Percentiles rank a stretch among this genome's conserved stretches.
Conservation (phyloP, 2,113 vertebrate species). For the Murina feae region DNA sequence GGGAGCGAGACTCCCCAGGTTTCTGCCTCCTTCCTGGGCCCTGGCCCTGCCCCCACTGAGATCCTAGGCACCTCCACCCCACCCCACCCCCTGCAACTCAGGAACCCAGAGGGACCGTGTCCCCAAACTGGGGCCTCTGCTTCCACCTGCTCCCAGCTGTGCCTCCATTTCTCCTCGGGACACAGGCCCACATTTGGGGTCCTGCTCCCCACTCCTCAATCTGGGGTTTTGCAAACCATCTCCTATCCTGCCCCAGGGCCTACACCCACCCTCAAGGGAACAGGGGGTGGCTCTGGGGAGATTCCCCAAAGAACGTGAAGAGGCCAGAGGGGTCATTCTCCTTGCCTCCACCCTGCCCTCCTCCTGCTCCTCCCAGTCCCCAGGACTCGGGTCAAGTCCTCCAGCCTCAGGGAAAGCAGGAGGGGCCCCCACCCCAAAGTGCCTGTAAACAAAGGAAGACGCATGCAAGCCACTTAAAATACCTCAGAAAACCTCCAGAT, state of each 20-base stretch:
- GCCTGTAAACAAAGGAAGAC: conserved; percentile 26
- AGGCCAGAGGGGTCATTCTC: background rate
- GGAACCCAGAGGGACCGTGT: background rate
- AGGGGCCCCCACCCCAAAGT: background rate
- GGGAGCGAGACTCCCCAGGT: background rate
- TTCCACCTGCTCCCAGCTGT: background rate
- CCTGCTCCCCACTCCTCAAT: background rate
- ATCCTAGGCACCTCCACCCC: background rate
- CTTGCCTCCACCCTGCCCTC: background rate
- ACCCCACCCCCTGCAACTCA: too few species aligned
- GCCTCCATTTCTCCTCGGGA: background rate
- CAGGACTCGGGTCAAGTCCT: background rate
- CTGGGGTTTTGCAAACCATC: background rate
- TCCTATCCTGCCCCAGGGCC: background rate
- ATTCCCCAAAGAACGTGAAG: background rate
- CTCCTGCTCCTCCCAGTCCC: background rate
- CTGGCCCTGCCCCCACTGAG: too few species aligned
- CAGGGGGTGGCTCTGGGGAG: background rate
- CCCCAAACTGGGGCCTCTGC: background rate
- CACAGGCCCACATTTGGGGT: background rate
- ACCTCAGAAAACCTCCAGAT: background rate
- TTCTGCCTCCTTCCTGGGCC: background rate
- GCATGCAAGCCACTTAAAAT: background rate
- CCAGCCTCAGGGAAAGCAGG: background rate
- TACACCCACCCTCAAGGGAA: background rate